Conservation (phyloP, 1,140 invertebrate species). For the Lerema accius region DNA sequence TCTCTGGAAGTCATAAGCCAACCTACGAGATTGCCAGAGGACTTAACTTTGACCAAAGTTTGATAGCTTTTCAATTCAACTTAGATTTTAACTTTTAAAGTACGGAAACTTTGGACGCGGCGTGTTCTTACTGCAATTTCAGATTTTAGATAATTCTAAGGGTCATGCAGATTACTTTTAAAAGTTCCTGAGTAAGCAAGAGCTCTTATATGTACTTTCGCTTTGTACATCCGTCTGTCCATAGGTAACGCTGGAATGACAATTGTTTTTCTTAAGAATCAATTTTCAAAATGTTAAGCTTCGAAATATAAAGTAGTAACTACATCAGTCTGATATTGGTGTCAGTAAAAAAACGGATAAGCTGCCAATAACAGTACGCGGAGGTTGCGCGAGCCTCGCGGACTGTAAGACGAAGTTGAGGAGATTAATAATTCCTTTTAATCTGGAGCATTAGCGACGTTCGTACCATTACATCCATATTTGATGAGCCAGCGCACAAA, state of each 20-base stretch:
- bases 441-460: not conserved
- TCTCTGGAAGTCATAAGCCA: not conserved
- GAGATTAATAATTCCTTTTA: not conserved
- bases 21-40: constrained; percentile 1
- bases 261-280: too few relatives aligned
- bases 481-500: not conserved
- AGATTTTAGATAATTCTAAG: not conserved
- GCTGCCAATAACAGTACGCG: too few relatives aligned
- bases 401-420: not conserved
- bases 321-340: too few relatives aligned
- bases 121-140: constrained; percentile 1
- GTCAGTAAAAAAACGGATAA: too few relatives aligned
- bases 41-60: constrained; percentile 1
- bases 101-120: not conserved
- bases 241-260: too few relatives aligned
- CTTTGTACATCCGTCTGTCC: too few relatives aligned
- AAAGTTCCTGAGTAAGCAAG: too few relatives aligned
- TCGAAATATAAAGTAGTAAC: too few relatives aligned
- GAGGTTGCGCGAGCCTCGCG: too few relatives aligned
- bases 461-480: not conserved
- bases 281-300: too few relatives aligned
- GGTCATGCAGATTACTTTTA: not conserved
- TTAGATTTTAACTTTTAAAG: constrained; percentile 4
- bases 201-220: too few relatives aligned
- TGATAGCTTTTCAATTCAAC: constrained; percentile 5